These are phyloP conservation scores for Thalassarche chlororhynchos DNA, from an alignment of 2,113 vertebrate species.

Conservation along the genomic window DNA sequence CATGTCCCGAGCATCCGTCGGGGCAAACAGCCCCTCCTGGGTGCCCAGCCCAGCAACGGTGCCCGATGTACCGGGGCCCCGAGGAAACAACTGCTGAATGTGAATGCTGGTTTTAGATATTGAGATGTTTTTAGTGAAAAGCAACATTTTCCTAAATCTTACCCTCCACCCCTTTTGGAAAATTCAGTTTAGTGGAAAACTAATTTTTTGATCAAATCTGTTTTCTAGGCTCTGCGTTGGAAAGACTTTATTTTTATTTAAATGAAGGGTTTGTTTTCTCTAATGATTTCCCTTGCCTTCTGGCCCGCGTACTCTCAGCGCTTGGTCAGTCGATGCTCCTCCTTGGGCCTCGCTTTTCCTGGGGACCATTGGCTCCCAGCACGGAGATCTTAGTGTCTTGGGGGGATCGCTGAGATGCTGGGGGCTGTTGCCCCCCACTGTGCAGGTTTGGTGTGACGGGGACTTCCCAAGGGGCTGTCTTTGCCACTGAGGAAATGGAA, in stretches of 20 bases:
- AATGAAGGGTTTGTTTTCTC: neutral
- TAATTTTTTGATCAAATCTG: neutral
- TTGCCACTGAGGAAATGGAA: neutral
- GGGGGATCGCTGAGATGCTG: neutral
- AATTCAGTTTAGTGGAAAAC: neutral
- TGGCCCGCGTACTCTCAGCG: rapidly evolving
- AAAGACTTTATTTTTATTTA: neutral
- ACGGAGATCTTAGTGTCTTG: neutral
- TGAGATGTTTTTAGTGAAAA: neutral
- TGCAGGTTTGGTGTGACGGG: neutral
- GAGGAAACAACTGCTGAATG: neutral
- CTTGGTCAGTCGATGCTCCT: neutral
- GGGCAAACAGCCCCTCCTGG: neutral
- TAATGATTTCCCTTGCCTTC: too few species aligned
- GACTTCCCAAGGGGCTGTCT: neutral
- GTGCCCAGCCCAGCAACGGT: neutral
- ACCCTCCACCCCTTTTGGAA: neutral
- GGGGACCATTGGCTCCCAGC: neutral
- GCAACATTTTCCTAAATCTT: neutral
- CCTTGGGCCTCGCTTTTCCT: neutral
- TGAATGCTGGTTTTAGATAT: neutral
- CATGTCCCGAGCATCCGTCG: rapidly evolving
- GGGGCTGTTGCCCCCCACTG: neutral
- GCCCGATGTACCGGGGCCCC: rapidly evolving
- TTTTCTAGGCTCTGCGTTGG: neutral